Evolutionary conservation across 2,113 vertebrate species (phyloP), one percentile per base, ranked within the genome.

Genomic region (Chaenogobius annularis): DNA sequence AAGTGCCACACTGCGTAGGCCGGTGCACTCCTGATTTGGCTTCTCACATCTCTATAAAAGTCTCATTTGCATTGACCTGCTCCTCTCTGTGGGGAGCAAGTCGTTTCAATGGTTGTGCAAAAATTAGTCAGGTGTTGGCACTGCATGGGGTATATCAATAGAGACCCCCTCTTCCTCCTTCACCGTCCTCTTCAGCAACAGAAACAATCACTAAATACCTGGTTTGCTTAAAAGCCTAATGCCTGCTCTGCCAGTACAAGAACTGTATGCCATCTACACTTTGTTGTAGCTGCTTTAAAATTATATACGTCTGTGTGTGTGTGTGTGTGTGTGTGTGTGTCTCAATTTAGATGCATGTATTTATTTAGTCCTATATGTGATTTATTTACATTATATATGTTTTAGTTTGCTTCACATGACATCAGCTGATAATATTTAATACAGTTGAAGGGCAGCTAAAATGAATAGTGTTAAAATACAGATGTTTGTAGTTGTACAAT

Each of bases 121-220:
- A 87, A 91, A 90, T 90, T 85, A 88, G 89, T 89, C 89, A 91
- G 90, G 89, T 91, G 89, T 91, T 85, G 73, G 83, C 85, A 10
- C 87, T 14, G 87, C 75, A 78, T 86, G 90, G 78, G 81, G 86
- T 81, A 84, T 83, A 85, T 90, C 89, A 89, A 86, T 86, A 79
- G 69, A 73, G 74, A 37, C 48, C 64, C 22, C 65, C 62, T n/a
- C 37, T 48, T 20, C 46, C 59, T 22, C 35, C 58, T 19, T 19
- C 46, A 58, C 52, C 13, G 59, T 35, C 52, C 73, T 61, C 72
- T 75, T 44, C 70, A 66, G 71, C 79, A 76, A 83, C 69, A 83
- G 79, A 81, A 89, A 86, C 80, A 87, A 85, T 74, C 63, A 12
- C 78, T 82, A 65, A 86, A 79, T 86, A 79, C 81, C 78, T 75